Percentiles rank a stretch among this genome's conserved stretches.
phyloP scores from a whole-genome alignment of 1,140 invertebrate species.

The Ladona fulva region DNA sequence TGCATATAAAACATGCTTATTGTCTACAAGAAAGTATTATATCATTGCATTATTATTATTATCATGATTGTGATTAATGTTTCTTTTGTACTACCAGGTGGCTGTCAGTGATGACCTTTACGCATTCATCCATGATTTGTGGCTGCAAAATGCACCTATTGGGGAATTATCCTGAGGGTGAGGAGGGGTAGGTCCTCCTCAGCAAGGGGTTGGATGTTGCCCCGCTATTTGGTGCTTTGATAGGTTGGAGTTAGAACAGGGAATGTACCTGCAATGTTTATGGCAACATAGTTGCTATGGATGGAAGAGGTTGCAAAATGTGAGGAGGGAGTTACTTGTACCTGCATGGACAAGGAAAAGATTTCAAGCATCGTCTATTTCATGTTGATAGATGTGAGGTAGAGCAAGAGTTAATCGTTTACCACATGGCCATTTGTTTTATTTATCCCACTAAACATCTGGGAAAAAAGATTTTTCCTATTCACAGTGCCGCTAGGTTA shows the following conservation, averaged over 20 bases:
- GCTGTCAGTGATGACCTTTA: constrained; percentile 91
- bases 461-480: not conserved
- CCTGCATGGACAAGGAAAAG: not conserved
- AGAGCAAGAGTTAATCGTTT: not conserved
- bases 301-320: not conserved
- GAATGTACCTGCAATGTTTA: not conserved
- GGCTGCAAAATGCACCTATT: constrained; percentile 96
- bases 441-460: not conserved
- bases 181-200: constrained; percentile 14
- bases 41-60: constrained; percentile 2
- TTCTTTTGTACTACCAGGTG: constrained; percentile 58
- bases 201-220: not conserved
- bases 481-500: no score
- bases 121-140: constrained; percentile 91
- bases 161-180: constrained; percentile 79
- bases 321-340: not conserved
- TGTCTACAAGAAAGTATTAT: no score
- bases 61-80: constrained; percentile 15
- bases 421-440: not conserved
- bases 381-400: not conserved
- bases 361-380: not conserved
- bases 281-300: not conserved
- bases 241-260: not conserved
- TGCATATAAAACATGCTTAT: no score
- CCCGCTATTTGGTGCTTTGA: not conserved